Percentiles rank a stretch among this genome's conserved stretches.
Evolutionary conservation across 2,797 vertebrate species (phyloP).

Genomic region (Fistularia commersonii): DNA sequence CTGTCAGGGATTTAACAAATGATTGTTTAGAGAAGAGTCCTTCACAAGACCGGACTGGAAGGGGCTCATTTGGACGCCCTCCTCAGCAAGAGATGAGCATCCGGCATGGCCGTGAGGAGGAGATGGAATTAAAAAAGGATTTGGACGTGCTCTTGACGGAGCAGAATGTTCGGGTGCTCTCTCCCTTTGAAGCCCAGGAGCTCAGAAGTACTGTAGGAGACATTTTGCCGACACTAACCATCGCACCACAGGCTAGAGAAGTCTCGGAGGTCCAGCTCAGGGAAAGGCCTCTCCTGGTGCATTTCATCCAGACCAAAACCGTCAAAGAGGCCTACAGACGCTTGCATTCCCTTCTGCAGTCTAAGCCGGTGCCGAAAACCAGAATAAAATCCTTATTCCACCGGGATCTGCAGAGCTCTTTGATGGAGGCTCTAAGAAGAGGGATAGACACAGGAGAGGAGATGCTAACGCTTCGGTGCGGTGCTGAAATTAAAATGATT

Average conservation of each 20-base stretch:
- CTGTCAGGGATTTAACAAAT: slow-evolving; percentile 47
- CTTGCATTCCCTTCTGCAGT: slow-evolving; percentile 35
- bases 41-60: slow-evolving; percentile 9
- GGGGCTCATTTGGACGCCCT: slow-evolving; percentile 8
- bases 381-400: slow-evolving; percentile 30
- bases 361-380: slow-evolving; percentile 42
- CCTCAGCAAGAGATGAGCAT: slow-evolving; percentile 21
- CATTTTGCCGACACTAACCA: slow-evolving; percentile 30
- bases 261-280: slow-evolving; percentile 33
- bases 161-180: slow-evolving; percentile 33
- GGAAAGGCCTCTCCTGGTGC: slow-evolving; percentile 24
- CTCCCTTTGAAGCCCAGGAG: slow-evolving; percentile 30
- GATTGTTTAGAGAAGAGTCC: slow-evolving; percentile 17
- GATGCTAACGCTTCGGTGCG: slow-evolving; percentile 33
- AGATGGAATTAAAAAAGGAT: slow-evolving; percentile 19
- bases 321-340: slow-evolving; percentile 38
- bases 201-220: slow-evolving; percentile 22
- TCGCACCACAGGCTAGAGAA: slow-evolving; percentile 27
- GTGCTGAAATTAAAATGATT: slow-evolving; percentile 3
- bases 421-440: slow-evolving; percentile 51
- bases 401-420: slow-evolving; percentile 18
- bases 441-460: slow-evolving; percentile 56
- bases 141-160: slow-evolving; percentile 44
- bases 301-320: slow-evolving; percentile 20
- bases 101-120: slow-evolving; percentile 27